Evolutionary conservation across 2,888 invertebrate species (phyloP).

Genomic region (Euzetes globulus): DNA sequence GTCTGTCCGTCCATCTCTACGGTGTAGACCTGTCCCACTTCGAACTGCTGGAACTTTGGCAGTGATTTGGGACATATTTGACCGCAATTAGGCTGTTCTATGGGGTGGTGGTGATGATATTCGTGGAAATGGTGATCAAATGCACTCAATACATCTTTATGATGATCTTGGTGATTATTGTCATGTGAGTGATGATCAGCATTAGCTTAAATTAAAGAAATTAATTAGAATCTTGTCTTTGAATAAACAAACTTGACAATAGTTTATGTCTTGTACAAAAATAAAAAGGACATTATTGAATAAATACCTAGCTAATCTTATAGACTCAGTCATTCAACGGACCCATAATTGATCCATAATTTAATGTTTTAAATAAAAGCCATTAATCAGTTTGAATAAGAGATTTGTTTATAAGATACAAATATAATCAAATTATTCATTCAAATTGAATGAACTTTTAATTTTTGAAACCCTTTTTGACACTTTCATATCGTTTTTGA

Average conservation of each 20-base stretch:
- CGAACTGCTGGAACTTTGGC: conserved; percentile 1
- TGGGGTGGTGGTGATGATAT: conserved; percentile 3
- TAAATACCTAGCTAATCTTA: neutral
- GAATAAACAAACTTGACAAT: too few species aligned
- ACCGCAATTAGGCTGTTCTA: conserved; percentile 10
- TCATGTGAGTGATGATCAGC: neutral
- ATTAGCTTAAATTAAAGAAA: neutral
- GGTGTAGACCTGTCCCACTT: conserved; percentile 27
- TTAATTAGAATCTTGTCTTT: neutral
- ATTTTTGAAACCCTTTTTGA: too few species aligned
- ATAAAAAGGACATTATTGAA: too few species aligned
- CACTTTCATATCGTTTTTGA: too few species aligned
- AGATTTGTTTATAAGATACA: too few species aligned
- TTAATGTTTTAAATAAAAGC: too few species aligned
- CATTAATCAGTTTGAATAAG: too few species aligned
- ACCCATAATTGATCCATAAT: too few species aligned
- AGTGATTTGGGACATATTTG: conserved; percentile 24
- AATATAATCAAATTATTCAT: too few species aligned
- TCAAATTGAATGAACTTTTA: too few species aligned
- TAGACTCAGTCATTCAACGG: too few species aligned
- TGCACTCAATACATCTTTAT: neutral
- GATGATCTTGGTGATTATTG: neutral
- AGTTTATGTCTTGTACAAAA: too few species aligned
- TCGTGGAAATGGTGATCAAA: conserved; percentile 3
- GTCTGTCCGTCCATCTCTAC: conserved; percentile 28